These are phyloP conservation scores for Muscina levida DNA, from an alignment of 2,888 invertebrate species.

Conservation along the genomic window DNA sequence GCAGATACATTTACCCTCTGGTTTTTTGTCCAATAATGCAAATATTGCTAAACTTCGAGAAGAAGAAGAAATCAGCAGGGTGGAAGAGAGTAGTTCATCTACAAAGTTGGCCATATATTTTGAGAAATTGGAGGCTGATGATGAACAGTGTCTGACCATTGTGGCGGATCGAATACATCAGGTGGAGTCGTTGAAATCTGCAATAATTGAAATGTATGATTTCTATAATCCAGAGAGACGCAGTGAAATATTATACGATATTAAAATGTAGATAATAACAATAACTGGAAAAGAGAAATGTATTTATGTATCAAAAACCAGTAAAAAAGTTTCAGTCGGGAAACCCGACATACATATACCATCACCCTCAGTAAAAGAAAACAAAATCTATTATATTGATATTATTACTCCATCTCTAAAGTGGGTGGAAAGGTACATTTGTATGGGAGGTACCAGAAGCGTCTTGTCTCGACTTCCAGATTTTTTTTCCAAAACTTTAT, in stretches of 20 bases:
- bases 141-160: constrained; percentile 20
- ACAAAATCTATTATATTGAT: too few species aligned
- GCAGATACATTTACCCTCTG: constrained; percentile 92
- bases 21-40: constrained; percentile 82
- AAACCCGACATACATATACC: too few species aligned
- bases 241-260: neutral
- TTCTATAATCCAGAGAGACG: neutral
- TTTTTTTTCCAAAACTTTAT: too few species aligned
- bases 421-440: too few species aligned
- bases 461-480: too few species aligned
- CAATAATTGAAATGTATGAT: constrained; percentile 33
- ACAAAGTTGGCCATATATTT: constrained; percentile 25
- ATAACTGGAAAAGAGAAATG: too few species aligned
- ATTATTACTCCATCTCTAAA: too few species aligned
- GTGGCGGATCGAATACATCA: constrained; percentile 14
- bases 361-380: too few species aligned
- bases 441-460: too few species aligned
- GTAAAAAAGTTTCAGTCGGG: too few species aligned
- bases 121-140: neutral
- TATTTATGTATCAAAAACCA: too few species aligned
- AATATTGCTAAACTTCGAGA: neutral
- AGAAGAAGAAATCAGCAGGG: neutral
- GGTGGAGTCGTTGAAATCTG: neutral
- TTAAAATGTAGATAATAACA: too few species aligned
- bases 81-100: neutral